These are phyloP conservation scores for Entomobrya proxima DNA, from an alignment of 2,888 invertebrate species.

Conservation along the genomic window DNA sequence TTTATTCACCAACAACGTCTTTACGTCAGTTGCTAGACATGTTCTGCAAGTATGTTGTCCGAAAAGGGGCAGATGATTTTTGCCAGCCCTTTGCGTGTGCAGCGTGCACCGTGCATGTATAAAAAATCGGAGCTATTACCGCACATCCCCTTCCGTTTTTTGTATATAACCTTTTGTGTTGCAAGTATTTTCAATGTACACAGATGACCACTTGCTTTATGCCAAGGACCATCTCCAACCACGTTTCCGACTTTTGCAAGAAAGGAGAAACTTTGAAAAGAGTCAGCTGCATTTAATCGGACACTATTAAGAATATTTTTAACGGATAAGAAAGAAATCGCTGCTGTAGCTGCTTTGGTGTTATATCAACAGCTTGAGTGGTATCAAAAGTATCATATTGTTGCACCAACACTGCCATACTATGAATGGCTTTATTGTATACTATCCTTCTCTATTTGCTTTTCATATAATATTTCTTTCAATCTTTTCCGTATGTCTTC, in stretches of 20 bases:
- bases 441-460: no score
- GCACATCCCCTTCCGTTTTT: background rate
- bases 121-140: no score
- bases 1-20: background rate
- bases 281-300: constrained; percentile 66
- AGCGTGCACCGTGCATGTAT: no score
- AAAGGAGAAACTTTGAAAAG: constrained; percentile 35
- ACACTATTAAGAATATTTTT: constrained; percentile 61
- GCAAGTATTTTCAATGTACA: background rate
- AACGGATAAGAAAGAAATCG: background rate
- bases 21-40: no score
- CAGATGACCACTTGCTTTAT: background rate
- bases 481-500: no score
- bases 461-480: no score
- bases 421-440: no score
- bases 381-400: background rate
- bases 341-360: background rate
- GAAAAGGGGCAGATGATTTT: no score
- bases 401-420: no score
- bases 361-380: constrained; percentile 36
- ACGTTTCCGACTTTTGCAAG: background rate
- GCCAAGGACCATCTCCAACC: background rate
- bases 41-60: no score
- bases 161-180: background rate
- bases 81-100: no score